Base-by-base conservation (phyloP, 2,888 invertebrate genomes). In the Thymelicus acteon region DNA sequence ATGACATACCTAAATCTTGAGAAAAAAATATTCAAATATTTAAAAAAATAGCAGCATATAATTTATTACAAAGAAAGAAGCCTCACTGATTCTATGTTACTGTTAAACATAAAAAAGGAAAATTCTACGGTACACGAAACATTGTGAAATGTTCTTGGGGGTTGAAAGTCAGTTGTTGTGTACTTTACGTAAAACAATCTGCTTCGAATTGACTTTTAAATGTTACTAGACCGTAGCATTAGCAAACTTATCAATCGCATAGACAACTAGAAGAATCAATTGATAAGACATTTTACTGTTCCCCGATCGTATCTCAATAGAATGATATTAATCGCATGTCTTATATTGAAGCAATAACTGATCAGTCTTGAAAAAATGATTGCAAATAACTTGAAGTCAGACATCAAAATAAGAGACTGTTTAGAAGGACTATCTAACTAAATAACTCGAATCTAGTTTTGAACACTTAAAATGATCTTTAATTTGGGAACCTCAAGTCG, bases 141-240 rank as follows among this genome's bases (percentile, higher is more conserved):
- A 52, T 54, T 54, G 5, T 8, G 24, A 54, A 54, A 54, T 54
- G 24, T 24, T 54, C 54, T 12, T 54, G 24, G 24, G 54, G 54
- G 54, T 31, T 54, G 54, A 12, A 54, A 54, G 54, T 24, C 12
- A 54, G 19, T 54, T 24, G 24, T 19, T 24, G 24, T 24, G 24
- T 54, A 19, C 24, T 54, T 54, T 54, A 54, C 54, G 31, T 54
- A 24, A 24, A 54, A 54, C 54, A 54, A 54, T 54, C 54, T n/a
- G 10, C 24, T 54, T 54, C 12, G 54, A 54, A 54, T 54, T 54
- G 19, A 54, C 54, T 54, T 54, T 54, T 54, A 54, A 54, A 54
- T 54, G 24, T 54, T 24, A 54, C 24, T 54, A 54, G 54, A 54
- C 12, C 54, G 10, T 52, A 52, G 52, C 52, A 54, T 24, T 24